Evolutionary conservation across 2,113 vertebrate species (phyloP).

Genomic region (Hippocampus guttulatus): DNA sequence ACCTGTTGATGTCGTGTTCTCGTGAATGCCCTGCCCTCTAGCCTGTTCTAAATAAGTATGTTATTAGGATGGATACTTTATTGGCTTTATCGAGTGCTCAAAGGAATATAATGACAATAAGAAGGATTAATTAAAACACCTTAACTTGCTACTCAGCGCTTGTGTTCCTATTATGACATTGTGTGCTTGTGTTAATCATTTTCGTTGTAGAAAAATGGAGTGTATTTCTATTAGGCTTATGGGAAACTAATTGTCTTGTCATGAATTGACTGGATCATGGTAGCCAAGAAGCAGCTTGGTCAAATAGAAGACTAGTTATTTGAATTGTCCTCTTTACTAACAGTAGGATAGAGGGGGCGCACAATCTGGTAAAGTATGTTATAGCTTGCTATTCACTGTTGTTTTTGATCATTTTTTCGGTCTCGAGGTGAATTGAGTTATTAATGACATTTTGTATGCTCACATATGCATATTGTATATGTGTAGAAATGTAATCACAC

Average conservation of each 20-base stretch:
- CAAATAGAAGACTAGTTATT: slow-evolving; percentile 97
- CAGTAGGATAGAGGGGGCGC: slow-evolving; percentile 92
- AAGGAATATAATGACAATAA: slow-evolving; percentile 80
- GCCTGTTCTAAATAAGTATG: slow-evolving; percentile 94
- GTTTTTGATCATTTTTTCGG: slow-evolving; percentile 99
- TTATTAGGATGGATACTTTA: slow-evolving; percentile 99
- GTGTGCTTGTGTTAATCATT: slow-evolving; percentile 99
- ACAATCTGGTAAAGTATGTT: slow-evolving; percentile 97
- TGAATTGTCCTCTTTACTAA: slow-evolving; percentile 99
- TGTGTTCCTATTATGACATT: slow-evolving; percentile 97
- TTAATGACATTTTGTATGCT: slow-evolving; percentile 99
- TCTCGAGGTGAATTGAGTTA: slow-evolving; percentile 99
- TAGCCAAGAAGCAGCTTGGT: slow-evolving; percentile 89
- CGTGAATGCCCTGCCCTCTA: slow-evolving; percentile 87
- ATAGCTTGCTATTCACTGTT: slow-evolving; percentile 99
- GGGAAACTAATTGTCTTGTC: slow-evolving; percentile 96
- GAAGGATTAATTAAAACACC: slow-evolving; percentile 79
- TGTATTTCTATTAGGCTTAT: slow-evolving; percentile 99
- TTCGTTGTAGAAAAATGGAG: slow-evolving; percentile 99
- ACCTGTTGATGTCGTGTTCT: slow-evolving; percentile 87
- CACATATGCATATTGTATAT: slow-evolving; percentile 99
- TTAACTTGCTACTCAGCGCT: slow-evolving; percentile 96
- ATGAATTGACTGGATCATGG: slow-evolving; percentile 97
- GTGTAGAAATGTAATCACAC: slow-evolving; percentile 99
- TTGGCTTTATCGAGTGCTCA: slow-evolving; percentile 98